Evolutionary conservation across 2,797 vertebrate genomes (phyloP), one percentile per base, ranked within the genome.

Genomic region (Epinephelus awoara): DNA sequence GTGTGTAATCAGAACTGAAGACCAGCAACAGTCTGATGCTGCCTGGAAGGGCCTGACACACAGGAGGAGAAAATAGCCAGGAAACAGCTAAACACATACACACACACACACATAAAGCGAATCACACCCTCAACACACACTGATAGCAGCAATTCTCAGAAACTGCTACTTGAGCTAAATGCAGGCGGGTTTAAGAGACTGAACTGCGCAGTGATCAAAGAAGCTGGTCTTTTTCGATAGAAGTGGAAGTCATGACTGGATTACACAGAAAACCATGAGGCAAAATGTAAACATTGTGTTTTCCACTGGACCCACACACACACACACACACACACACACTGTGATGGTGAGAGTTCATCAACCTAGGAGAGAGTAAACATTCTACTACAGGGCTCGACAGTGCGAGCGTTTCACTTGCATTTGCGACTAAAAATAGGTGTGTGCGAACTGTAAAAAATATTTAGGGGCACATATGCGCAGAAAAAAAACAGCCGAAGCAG

Each of bases 1-100:
- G 75, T 86, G 76, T 81, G 67, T 89, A 80, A 85, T 87, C 71
- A 72, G 34, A 85, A 64, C 80, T 81, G 86, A 89, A 75, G 66
- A 80, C 75, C 56, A 84, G 80, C 79, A 85, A 77, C 77, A 72
- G 70, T 61, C 49, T 56, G 78, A 75, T 70, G 40, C 67, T 76
- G 82, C 80, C 72, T 85, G 54, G 61, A 51, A 79, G 80, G 72
- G 40, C 55, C 72, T 72, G 79, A 74, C 74, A 83, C 72, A 76
- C 51, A 67, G 47, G 34, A 51, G 63, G 38, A 72, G 46, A 64
- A 84, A 63, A 82, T 23, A 82, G 40, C 29, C 68, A 61, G 74
- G 51, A 83, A 65, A 73, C 44, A 79, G 73, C 46, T 19, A 29
- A 46, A 62, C 8, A 49, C 34, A 68, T 46, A 70, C 15, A 74